These are phyloP conservation scores for Drosophila heteroneura DNA, from an alignment of 2,888 invertebrate species.

Conservation along the genomic window DNA sequence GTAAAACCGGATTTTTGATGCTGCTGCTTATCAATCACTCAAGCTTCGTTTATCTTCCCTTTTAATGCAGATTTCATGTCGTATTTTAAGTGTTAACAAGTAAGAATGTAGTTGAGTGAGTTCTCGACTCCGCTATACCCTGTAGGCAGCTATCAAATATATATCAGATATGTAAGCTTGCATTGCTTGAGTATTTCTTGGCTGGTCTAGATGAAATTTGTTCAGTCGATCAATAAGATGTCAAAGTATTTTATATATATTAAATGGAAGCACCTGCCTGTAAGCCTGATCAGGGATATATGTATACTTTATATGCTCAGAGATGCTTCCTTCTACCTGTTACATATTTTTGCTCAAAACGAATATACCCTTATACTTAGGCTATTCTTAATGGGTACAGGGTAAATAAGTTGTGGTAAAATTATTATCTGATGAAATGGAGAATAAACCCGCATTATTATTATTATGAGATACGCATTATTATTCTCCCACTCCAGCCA, in stretches of 20 bases:
- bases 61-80: conserved; percentile 26
- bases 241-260: not conserved
- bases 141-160: not conserved
- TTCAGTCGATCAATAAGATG: not conserved
- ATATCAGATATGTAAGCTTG: not conserved
- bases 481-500: not conserved
- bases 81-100: not conserved
- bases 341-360: not conserved
- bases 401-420: not conserved
- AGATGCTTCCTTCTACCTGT: not conserved
- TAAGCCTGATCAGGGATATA: not conserved
- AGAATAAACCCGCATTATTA: not conserved
- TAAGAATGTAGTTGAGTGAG: not conserved
- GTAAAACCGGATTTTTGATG: conserved; percentile 4
- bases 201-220: not conserved
- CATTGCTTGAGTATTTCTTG: not conserved
- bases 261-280: not conserved
- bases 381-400: not conserved
- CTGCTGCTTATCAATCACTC: conserved; percentile 17
- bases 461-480: conserved; percentile 21
- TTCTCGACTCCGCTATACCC: not conserved
- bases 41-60: not conserved
- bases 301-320: not conserved
- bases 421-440: not conserved
- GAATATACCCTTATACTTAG: not conserved